These are phyloP conservation scores for Hemichromis elongatus DNA, from an alignment of 2,113 vertebrate species.

Conservation along the genomic window DNA sequence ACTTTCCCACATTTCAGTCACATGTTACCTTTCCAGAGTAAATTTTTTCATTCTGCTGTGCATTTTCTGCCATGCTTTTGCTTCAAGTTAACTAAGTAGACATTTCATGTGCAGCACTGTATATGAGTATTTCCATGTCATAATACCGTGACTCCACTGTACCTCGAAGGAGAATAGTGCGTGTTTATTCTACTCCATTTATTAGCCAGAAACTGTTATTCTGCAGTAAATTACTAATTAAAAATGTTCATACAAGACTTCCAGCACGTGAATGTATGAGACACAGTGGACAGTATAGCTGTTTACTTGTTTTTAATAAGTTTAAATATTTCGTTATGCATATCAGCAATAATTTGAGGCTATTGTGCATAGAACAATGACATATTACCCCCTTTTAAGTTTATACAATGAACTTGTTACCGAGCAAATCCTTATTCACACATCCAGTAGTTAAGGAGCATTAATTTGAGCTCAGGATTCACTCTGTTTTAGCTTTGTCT, in stretches of 20 bases:
- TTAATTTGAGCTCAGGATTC: not conserved
- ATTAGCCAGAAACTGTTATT: not conserved
- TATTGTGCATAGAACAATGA: not conserved
- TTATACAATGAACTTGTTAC: not conserved
- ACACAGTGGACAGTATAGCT: fast-evolving
- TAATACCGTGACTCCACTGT: not conserved
- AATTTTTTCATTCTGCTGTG: conserved; percentile 16
- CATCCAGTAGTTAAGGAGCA: not conserved
- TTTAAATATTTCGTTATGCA: not conserved
- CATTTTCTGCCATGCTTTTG: not conserved
- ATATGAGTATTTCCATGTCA: not conserved
- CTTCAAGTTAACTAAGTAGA: not conserved
- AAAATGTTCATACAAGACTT: not conserved
- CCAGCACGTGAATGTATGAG: not conserved
- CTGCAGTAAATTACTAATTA: not conserved
- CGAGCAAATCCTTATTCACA: not conserved
- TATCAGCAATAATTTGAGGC: not conserved
- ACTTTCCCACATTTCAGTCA: conserved; percentile 36
- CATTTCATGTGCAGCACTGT: not conserved
- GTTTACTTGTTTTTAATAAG: not conserved
- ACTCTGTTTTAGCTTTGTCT: not conserved
- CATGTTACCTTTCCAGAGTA: conserved; percentile 32
- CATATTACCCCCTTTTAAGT: not conserved
- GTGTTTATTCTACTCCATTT: not conserved
- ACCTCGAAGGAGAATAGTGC: not conserved